Conservation (phyloP, 2,888 invertebrate genomes). For the Galeruca laticollis region DNA sequence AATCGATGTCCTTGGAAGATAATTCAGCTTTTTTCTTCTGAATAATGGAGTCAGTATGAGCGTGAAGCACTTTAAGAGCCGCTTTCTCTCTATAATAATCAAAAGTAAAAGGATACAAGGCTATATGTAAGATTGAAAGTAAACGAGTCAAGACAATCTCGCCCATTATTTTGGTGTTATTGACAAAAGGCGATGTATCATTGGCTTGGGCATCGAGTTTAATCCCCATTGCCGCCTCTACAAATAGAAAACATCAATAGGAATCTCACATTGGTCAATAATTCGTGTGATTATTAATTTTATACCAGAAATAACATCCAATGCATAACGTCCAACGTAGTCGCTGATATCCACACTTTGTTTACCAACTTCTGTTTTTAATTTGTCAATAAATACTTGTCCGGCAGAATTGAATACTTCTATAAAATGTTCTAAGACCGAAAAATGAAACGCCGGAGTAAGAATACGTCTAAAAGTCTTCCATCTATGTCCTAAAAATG, state of each 20-base stretch:
- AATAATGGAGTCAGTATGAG: slow-evolving; percentile 36
- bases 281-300: no score
- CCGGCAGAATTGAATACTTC: slow-evolving; percentile 77
- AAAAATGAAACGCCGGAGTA: slow-evolving; percentile 84
- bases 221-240: slow-evolving; percentile 88
- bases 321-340: slow-evolving; percentile 71
- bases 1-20: slow-evolving; percentile 49
- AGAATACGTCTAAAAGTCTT: slow-evolving; percentile 76
- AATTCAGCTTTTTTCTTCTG: slow-evolving; percentile 61
- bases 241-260: slow-evolving; percentile 59
- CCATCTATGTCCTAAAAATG: slow-evolving; percentile 71
- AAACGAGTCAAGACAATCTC: slow-evolving; percentile 54
- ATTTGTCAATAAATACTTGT: slow-evolving; percentile 70
- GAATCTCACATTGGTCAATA: no score
- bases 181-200: slow-evolving; percentile 77
- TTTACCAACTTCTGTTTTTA: slow-evolving; percentile 64
- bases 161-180: slow-evolving; percentile 73
- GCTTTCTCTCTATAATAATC: slow-evolving; percentile 69
- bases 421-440: slow-evolving; percentile 79
- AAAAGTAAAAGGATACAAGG: slow-evolving; percentile 70
- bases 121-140: slow-evolving; percentile 53
- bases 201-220: slow-evolving; percentile 78
- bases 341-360: slow-evolving; percentile 73
- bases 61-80: slow-evolving; percentile 51
- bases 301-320: slow-evolving; percentile 77